Conservation (phyloP, 2,113 vertebrate genomes). For the Eurypyga helias region DNA sequence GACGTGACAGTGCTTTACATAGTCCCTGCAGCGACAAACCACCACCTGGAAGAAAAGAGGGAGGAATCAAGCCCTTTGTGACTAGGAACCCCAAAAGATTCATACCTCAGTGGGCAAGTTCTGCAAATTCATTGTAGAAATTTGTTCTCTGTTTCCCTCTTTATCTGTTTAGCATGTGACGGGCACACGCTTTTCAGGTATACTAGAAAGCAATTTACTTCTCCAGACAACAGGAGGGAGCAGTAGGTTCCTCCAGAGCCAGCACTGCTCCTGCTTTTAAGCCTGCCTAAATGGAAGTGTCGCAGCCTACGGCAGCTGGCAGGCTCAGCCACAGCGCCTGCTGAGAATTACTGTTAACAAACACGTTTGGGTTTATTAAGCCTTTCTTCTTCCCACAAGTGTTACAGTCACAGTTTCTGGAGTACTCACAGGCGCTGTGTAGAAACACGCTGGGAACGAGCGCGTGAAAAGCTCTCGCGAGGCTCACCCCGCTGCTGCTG, state of each 20-base stretch:
- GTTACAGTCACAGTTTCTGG: background rate
- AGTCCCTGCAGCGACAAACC: background rate
- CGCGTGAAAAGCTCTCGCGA: background rate
- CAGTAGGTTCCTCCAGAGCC: background rate
- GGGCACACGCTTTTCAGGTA: background rate
- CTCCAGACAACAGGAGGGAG: background rate
- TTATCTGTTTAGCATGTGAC: background rate
- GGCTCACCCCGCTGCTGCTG: background rate
- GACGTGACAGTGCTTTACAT: background rate
- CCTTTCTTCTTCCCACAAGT: constrained; percentile 33
- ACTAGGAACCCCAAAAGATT: background rate
- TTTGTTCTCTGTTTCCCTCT: background rate
- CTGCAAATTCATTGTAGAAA: background rate
- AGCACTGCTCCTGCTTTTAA: background rate
- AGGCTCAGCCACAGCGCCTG: background rate
- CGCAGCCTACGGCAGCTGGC: constrained; percentile 26
- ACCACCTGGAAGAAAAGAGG: background rate
- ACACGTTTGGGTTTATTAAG: constrained; percentile 45
- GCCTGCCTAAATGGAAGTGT: background rate
- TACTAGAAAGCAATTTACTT: background rate
- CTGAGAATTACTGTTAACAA: constrained; percentile 49
- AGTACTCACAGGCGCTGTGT: background rate
- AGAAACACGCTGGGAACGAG: background rate
- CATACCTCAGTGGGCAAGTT: background rate
- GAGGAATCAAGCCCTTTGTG: background rate